These are phyloP conservation scores for Forbesichthys papilliferus DNA, from an alignment of 2,113 vertebrate species.

Conservation along the genomic window DNA sequence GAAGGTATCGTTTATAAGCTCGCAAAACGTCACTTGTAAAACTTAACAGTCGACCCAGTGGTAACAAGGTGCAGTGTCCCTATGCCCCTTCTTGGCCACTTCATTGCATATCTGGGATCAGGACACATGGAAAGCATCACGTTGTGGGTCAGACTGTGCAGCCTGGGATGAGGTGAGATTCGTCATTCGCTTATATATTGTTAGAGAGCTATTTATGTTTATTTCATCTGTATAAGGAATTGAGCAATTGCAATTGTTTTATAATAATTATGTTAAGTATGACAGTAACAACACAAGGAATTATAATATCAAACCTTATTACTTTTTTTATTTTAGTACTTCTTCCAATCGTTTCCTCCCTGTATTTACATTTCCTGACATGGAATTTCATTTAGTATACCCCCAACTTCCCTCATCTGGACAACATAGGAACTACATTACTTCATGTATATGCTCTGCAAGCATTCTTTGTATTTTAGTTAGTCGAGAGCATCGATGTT, in stretches of 20 bases:
- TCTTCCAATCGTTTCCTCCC: neutral
- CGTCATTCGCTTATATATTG: neutral
- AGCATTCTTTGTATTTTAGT: neutral
- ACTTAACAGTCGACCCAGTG: slow-evolving; percentile 76
- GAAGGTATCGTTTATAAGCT: slow-evolving; percentile 77
- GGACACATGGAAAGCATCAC: slow-evolving; percentile 67
- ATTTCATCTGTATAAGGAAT: neutral
- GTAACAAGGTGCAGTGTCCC: slow-evolving; percentile 74
- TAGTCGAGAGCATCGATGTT: neutral
- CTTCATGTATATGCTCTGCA: neutral
- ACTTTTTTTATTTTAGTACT: neutral
- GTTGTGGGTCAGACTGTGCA: slow-evolving; percentile 20
- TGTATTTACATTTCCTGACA: neutral
- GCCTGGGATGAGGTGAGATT: neutral
- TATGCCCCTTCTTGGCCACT: slow-evolving; percentile 40
- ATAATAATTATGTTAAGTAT: no score
- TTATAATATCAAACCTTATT: no score
- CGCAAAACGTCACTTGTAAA: slow-evolving; percentile 79
- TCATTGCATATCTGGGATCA: slow-evolving; percentile 39
- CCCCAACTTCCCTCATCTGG: slow-evolving; percentile 74
- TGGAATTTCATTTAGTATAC: slow-evolving; percentile 17
- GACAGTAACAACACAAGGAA: no score
- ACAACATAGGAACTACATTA: slow-evolving; percentile 57
- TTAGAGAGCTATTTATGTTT: neutral
- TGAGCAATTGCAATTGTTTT: neutral